These are phyloP conservation scores for Saguinus midas DNA, from an alignment of 2,113 vertebrate genomes.

Conservation along the genomic window DNA sequence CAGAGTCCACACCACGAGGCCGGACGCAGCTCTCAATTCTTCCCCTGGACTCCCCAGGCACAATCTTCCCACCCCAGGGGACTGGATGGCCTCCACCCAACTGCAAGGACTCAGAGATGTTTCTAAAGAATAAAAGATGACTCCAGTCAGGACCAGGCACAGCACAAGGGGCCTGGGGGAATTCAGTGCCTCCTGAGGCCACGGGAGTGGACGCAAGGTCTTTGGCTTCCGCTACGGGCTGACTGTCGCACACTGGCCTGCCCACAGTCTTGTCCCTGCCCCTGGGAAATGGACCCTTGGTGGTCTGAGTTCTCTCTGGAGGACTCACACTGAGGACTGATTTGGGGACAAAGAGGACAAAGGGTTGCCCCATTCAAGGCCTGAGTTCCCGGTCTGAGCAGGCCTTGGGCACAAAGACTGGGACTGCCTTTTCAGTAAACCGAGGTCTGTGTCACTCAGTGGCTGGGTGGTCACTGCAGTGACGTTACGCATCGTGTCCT, in stretches of 20 bases:
- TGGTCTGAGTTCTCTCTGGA: neutral
- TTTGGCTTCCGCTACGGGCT: neutral
- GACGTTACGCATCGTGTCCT: neutral
- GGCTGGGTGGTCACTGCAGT: neutral
- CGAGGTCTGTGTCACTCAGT: neutral
- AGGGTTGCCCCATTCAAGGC: neutral
- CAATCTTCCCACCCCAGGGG: neutral
- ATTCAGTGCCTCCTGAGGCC: neutral
- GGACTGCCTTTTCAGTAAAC: neutral
- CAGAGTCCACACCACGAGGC: neutral
- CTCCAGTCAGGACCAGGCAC: neutral
- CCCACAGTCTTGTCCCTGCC: neutral
- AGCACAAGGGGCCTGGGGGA: neutral
- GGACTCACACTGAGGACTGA: neutral
- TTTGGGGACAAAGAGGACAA: neutral
- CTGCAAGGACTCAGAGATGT: too few species aligned
- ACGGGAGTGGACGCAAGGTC: neutral
- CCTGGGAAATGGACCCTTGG: neutral
- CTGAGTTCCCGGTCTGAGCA: neutral
- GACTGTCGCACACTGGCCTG: neutral
- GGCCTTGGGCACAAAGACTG: neutral
- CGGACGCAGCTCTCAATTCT: fast-evolving
- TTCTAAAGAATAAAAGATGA: neutral
- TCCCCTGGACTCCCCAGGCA: neutral
- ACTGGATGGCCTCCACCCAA: fast-evolving